These are phyloP conservation scores for Umimayanthus kanabou DNA, from an alignment of 92 coral and sea anemone genomes.

Conservation along the genomic window DNA sequence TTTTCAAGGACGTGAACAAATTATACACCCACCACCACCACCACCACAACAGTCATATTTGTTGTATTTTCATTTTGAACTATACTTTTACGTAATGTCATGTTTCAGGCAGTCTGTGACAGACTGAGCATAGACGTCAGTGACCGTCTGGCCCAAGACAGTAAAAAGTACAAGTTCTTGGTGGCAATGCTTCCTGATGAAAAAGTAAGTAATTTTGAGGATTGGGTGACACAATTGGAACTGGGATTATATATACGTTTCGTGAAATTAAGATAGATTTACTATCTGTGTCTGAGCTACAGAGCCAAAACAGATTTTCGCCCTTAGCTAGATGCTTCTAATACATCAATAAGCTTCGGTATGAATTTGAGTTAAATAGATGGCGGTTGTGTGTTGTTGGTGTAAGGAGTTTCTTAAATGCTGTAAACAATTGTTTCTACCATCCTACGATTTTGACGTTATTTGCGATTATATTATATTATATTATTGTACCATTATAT, in stretches of 20 bases:
- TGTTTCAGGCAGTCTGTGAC: constrained; percentile 82
- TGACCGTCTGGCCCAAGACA: constrained; percentile 84
- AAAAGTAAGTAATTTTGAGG: constrained; percentile 54
- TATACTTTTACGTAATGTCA: not conserved
- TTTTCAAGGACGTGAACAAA: no score
- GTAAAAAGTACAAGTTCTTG: constrained; percentile 83
- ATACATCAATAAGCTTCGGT: no score
- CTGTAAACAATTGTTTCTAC: constrained; percentile 51
- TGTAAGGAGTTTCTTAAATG: not conserved
- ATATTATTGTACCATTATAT: no score
- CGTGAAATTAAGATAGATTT: not conserved
- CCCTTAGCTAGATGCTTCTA: no score
- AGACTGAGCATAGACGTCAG: constrained; percentile 83
- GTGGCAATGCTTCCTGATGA: constrained; percentile 71
- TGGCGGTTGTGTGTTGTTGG: not conserved
- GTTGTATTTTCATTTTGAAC: not conserved
- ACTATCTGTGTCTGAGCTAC: no score
- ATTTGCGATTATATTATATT: not conserved
- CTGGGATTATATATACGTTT: not conserved
- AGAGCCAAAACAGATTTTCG: no score
- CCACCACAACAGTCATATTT: not conserved
- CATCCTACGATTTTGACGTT: constrained; percentile 17
- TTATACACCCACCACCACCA: not conserved
- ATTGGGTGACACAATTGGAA: not conserved
- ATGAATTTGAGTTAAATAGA: no score